Conservation (phyloP, 2,888 invertebrate species). For the Noctua janthina region DNA sequence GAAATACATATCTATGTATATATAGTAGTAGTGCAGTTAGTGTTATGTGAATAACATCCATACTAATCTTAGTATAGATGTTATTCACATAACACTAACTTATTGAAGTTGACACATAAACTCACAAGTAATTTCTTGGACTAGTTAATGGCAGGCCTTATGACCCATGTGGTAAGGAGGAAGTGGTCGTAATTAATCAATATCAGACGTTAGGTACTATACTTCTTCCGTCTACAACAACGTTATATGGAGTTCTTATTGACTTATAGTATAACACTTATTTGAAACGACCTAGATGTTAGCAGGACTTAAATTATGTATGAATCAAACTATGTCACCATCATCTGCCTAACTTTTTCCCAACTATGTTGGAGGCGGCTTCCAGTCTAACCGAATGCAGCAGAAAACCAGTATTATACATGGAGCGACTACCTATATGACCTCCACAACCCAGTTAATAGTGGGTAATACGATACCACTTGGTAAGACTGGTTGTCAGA, state of each 20-base stretch:
- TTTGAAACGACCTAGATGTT: slow-evolving; percentile 1
- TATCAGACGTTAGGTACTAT: slow-evolving; percentile 12
- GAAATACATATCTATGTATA: neutral
- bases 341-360: too few species aligned
- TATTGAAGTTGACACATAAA: slow-evolving; percentile 1
- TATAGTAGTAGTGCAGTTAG: too few species aligned
- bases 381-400: too few species aligned
- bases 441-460: too few species aligned
- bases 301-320: neutral
- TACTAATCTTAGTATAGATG: neutral
- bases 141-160: slow-evolving; percentile 27
- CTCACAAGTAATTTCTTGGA: slow-evolving; percentile 9
- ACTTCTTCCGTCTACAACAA: slow-evolving; percentile 36
- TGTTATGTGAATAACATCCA: too few species aligned
- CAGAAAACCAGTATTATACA: too few species aligned
- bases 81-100: neutral
- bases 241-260: neutral
- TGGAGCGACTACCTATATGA: too few species aligned
- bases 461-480: too few species aligned
- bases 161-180: slow-evolving; percentile 30
- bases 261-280: neutral
- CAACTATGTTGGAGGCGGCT: too few species aligned
- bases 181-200: slow-evolving; percentile 49
- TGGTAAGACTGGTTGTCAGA: too few species aligned
- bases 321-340: neutral